Conservation (phyloP, 2,113 vertebrate genomes). For the Pogonocichla stellata region DNA sequence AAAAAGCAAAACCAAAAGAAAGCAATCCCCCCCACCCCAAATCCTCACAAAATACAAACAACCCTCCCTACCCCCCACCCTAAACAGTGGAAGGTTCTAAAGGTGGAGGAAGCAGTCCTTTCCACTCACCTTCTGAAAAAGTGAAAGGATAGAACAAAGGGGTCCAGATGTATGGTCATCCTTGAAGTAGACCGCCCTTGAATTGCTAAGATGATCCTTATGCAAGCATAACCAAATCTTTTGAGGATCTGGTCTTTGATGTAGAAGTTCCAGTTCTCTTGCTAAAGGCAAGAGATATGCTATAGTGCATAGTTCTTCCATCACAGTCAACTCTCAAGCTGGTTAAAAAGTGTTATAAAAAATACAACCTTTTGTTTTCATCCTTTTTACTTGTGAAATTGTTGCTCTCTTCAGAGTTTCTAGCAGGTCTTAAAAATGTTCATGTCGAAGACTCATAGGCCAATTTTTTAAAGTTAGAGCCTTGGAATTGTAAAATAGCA, state of each 20-base stretch:
- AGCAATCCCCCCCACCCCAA: not conserved
- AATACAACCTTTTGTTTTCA: not conserved
- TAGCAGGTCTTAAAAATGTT: not conserved
- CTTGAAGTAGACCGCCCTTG: not conserved
- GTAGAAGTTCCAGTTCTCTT: not conserved
- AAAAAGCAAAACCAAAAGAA: not conserved
- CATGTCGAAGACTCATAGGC: accelerated
- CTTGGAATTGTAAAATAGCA: not conserved
- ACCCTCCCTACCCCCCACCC: accelerated
- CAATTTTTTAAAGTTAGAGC: not conserved
- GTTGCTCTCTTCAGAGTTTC: not conserved
- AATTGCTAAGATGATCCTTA: not conserved
- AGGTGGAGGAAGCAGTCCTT: not conserved
- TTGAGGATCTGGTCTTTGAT: not conserved
- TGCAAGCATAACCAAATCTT: not conserved
- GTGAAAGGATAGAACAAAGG: not conserved
- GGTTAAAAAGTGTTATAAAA: not conserved
- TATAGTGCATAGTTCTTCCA: not conserved
- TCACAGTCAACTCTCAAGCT: not conserved
- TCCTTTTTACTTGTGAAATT: not conserved
- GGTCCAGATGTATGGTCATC: not conserved
- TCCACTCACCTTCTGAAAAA: not conserved
- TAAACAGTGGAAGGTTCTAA: not conserved
- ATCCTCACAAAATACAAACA: not conserved
- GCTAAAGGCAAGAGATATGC: not conserved